A percentile compares a stretch with the other conserved stretches of the same genome.
Evolutionary conservation across 2,113 vertebrate species (phyloP).

Genomic region (Atlantisia rogersi): DNA sequence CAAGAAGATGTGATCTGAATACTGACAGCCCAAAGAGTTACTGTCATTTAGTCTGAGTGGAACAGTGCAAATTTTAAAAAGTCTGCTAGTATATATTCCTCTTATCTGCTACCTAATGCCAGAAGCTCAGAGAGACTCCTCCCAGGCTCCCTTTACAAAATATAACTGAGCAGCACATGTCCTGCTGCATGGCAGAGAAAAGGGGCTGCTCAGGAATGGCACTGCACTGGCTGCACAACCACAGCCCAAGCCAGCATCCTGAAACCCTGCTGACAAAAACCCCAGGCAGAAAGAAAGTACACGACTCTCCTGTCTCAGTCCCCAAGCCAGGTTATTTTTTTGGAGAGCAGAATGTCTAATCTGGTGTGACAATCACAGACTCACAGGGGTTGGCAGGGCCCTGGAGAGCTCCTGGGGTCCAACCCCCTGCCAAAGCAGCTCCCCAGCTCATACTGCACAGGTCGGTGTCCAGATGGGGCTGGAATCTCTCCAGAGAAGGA

Average conservation of each 20-base stretch:
- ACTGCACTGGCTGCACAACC: not conserved
- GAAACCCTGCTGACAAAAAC: not conserved
- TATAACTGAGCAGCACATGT: accelerated
- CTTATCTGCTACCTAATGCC: not conserved
- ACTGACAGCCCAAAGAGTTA: not conserved
- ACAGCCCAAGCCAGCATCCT: not conserved
- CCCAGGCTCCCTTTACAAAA: not conserved
- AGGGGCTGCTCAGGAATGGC: not conserved
- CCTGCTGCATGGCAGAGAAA: not conserved
- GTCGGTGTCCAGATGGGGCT: too few species aligned
- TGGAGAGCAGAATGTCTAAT: not conserved
- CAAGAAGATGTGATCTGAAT: not conserved
- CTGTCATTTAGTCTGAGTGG: not conserved
- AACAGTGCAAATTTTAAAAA: not conserved
- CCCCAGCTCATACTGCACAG: too few species aligned
- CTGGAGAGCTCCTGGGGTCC: too few species aligned
- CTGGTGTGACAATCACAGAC: not conserved
- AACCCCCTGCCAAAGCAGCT: too few species aligned
- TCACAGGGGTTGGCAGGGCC: too few species aligned
- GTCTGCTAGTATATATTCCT: not conserved
- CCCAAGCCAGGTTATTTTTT: not conserved
- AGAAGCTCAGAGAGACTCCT: not conserved
- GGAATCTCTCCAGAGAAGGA: too few species aligned
- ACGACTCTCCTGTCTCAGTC: not conserved
- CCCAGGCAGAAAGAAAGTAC: not conserved